Evolutionary conservation across 2,113 vertebrate species (phyloP).

Genomic region (Dendrocopos noguchii): DNA sequence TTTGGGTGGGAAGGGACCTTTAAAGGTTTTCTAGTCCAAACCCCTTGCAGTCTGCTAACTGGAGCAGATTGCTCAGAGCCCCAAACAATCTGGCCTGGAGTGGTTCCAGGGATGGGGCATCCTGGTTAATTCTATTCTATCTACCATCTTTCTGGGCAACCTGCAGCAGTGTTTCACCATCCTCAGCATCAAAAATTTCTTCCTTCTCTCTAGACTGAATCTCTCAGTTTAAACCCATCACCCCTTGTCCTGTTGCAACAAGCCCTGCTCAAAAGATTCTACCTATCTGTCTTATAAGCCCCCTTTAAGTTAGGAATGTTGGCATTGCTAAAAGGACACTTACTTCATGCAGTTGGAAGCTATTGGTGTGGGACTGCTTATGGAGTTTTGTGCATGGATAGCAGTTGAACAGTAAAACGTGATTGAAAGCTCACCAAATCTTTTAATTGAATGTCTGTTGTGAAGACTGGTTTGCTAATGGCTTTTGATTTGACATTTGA

Average conservation of each 20-base stretch:
- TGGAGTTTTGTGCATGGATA: background rate
- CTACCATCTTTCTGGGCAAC: background rate
- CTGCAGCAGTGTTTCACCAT: background rate
- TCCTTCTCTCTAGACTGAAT: background rate
- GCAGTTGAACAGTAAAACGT: background rate
- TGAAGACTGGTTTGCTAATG: background rate
- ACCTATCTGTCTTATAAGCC: background rate
- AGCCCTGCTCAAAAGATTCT: background rate
- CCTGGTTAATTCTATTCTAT: too few species aligned
- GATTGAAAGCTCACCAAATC: background rate
- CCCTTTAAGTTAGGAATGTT: background rate
- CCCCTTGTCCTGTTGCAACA: background rate
- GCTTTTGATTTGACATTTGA: background rate
- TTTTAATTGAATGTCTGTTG: background rate
- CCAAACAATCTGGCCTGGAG: too few species aligned
- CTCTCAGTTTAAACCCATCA: background rate
- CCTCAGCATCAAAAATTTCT: background rate
- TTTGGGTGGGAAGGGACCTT: too few species aligned
- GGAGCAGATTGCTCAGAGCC: too few species aligned
- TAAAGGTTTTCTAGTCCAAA: too few species aligned
- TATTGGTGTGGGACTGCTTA: background rate
- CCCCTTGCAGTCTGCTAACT: too few species aligned
- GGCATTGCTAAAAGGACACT: background rate
- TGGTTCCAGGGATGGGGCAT: too few species aligned
- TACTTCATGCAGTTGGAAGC: background rate